Evolutionary conservation across 2,888 invertebrate species (phyloP), one percentile per base, ranked within the genome.

Genomic region (Lasioglossum morio): DNA sequence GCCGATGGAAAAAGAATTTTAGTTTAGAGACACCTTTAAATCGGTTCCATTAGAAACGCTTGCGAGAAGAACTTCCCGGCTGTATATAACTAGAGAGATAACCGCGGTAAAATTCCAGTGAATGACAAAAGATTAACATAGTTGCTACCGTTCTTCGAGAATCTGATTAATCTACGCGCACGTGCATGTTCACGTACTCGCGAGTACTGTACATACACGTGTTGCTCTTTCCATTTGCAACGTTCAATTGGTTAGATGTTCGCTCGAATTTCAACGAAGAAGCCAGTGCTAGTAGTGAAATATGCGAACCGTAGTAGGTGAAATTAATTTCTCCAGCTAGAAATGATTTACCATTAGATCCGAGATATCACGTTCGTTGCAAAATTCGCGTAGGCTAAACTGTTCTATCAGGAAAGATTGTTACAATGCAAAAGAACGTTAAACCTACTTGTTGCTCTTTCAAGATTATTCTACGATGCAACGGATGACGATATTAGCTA

Each of bases 401-500:
- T 23, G 34, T 73, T n/a, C 5, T 48, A 14, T 30, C 48, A 12
- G 48, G 34, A 48, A 53, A 53, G 48, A 73, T 73, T 53, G 73
- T 53, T 73, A 30, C 5, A 46, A 46, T 7, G 23, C 53, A 53
- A 34, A 53, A 40, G 23, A 23, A 14, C 70, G 12, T 37, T 72
- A 40, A 23, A 57, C 19, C n/a, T 48, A 37, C 4, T 66, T 27
- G 30, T 19, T 53, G 30, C n/a, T 53, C 3, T 23, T 23, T 16
- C 48, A 76, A 48, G 37, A 70, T 76, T 88, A 87, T 84, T 85
- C 78, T 87, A 86, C 60, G 78, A 40, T n/a, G 46, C 30, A 72
- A 72, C 83, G 85, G 84, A 79, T 74, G 86, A 86, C 82, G 80
- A 85, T 85, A 87, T 34, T 79, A 43, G 37, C 53, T 14, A 43